These are phyloP conservation scores for Heliangelus exortis DNA, from an alignment of 2,797 vertebrate genomes.

Conservation along the genomic window DNA sequence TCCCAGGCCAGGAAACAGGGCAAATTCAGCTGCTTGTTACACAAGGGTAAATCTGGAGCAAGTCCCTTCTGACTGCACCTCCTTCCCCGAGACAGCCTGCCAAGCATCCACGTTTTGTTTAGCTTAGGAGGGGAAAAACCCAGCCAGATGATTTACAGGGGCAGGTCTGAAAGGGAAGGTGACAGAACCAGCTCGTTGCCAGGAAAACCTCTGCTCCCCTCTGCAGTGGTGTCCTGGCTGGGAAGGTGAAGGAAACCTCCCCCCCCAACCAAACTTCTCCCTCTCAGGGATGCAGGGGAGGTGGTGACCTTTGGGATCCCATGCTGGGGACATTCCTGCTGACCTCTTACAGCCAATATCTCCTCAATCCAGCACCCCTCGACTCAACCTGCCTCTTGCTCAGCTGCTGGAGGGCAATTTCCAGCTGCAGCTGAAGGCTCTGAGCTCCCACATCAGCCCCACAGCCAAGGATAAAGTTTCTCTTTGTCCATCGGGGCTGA, in stretches of 20 bases:
- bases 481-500: accelerated
- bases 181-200: neutral
- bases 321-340: neutral
- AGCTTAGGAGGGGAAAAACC: neutral
- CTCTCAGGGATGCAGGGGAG: too few relatives aligned
- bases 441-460: neutral
- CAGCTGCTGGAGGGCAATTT: accelerated
- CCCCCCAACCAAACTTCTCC: neutral
- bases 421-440: neutral
- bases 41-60: neutral
- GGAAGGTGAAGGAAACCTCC: neutral
- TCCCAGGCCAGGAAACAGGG: neutral
- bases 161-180: neutral
- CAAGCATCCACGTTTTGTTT: neutral
- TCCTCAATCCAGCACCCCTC: neutral
- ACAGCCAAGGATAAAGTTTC: neutral
- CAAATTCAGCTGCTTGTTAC: neutral
- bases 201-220: neutral
- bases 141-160: neutral
- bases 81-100: neutral
- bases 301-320: accelerated
- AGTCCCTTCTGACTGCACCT: neutral
- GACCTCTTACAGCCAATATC: neutral
- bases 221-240: accelerated
- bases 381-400: accelerated